A percentile compares a stretch with the other conserved stretches of the same genome.
These are phyloP conservation scores for Telenomus remus DNA, from an alignment of 1,140 invertebrate species.

Conservation along the genomic window DNA sequence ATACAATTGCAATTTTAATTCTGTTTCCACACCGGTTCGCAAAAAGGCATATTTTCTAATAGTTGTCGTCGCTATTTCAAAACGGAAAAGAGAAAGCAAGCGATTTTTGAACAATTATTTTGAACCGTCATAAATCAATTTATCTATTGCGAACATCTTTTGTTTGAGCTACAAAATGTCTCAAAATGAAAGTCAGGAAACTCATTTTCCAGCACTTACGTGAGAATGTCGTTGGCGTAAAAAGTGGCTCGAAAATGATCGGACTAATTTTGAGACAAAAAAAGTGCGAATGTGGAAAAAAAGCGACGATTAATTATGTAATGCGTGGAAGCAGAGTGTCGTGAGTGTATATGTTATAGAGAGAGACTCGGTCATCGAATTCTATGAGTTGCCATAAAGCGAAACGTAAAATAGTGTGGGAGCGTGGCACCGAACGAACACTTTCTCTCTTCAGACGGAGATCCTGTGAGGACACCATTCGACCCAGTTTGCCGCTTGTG, in stretches of 20 bases:
- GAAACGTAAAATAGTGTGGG: slow-evolving; percentile 67
- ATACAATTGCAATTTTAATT: background rate
- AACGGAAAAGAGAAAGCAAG: background rate
- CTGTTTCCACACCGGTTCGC: too few species aligned
- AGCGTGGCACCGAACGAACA: slow-evolving; percentile 62
- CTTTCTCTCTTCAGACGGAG: slow-evolving; percentile 65
- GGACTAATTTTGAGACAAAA: slow-evolving; percentile 33
- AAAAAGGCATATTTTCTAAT: too few species aligned
- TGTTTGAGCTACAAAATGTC: too few species aligned
- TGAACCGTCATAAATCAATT: too few species aligned
- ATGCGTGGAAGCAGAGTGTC: slow-evolving; percentile 44
- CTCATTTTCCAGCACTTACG: slow-evolving; percentile 7
- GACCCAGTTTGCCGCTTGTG: slow-evolving; percentile 62
- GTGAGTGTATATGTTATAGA: slow-evolving; percentile 36
- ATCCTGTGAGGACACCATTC: slow-evolving; percentile 65
- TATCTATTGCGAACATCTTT: too few species aligned
- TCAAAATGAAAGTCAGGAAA: too few species aligned
- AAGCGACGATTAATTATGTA: slow-evolving; percentile 59
- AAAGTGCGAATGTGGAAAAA: slow-evolving; percentile 21
- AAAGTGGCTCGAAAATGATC: slow-evolving; percentile 29
- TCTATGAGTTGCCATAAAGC: slow-evolving; percentile 46
- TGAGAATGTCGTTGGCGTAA: background rate
- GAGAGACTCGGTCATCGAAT: slow-evolving; percentile 54
- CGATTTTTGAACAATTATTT: background rate
- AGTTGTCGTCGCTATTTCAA: too few species aligned